Percentiles rank a stretch among this genome's conserved stretches.
phyloP scores from a whole-genome alignment of 1,140 invertebrate genomes.

The Pseudomyrmex cubaensis region DNA sequence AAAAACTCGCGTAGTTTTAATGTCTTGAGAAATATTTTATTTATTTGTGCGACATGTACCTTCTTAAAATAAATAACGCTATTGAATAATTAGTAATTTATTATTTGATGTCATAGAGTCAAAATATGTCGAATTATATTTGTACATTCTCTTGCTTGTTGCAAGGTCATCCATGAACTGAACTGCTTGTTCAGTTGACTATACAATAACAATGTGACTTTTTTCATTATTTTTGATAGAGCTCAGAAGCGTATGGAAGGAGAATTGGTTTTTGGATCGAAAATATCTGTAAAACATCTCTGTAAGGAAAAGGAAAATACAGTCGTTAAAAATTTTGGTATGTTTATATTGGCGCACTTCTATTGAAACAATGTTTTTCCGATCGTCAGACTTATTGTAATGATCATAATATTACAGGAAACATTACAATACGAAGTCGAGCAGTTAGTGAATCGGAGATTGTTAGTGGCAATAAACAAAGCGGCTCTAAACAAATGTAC shows the following conservation, averaged over 20 bases:
- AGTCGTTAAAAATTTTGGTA: conserved; percentile 79
- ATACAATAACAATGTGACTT: conserved; percentile 66
- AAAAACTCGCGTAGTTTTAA: not conserved
- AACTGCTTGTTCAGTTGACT: conserved; percentile 50
- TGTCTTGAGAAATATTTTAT: not conserved
- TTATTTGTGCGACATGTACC: not conserved
- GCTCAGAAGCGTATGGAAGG: conserved; percentile 94
- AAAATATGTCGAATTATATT: not conserved
- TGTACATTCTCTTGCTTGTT: conserved; percentile 18
- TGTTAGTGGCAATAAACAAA: conserved; percentile 71
- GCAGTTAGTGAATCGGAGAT: conserved; percentile 81
- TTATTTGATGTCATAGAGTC: not conserved
- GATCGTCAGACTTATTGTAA: not conserved
- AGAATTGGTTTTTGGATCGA: conserved; percentile 92
- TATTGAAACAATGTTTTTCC: not conserved
- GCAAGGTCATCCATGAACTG: conserved; percentile 67
- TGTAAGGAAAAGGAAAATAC: conserved; percentile 77
- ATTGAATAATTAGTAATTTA: not conserved
- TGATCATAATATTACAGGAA: conserved; percentile 61
- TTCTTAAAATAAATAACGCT: not conserved
- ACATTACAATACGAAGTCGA: conserved; percentile 71
- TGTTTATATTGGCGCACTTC: conserved; percentile 22
- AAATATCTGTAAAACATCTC: conserved; percentile 88
- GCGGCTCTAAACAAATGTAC: conserved; percentile 81
- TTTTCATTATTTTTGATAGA: conserved; percentile 82